Percentiles rank a stretch among this genome's conserved stretches.
Conservation (phyloP, 2,888 invertebrate genomes). For the Danaus chrysippus region DNA sequence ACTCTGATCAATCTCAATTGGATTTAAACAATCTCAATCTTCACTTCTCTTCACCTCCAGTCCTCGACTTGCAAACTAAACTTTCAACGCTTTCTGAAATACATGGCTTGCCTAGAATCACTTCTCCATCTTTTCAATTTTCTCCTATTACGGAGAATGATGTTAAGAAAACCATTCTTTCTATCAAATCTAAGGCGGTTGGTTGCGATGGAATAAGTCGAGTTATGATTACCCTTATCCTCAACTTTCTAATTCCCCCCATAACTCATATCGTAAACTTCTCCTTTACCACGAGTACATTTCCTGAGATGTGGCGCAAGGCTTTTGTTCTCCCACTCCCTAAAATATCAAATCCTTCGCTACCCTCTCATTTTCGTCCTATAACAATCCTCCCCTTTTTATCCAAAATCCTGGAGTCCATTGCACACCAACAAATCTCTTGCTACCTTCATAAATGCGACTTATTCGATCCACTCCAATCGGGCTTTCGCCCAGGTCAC, state of each 20-base stretch:
- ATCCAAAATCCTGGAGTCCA: slow-evolving; percentile 6
- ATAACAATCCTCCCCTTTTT: slow-evolving; percentile 1
- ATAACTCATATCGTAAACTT: too few relatives aligned
- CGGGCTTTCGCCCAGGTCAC: too few relatives aligned
- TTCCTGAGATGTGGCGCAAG: slow-evolving; percentile 4
- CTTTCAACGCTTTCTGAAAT: too few relatives aligned
- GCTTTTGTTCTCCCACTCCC: slow-evolving; percentile 11
- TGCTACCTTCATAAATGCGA: too few relatives aligned
- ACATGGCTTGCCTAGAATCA: too few relatives aligned
- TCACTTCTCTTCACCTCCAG: slow-evolving; percentile 10
- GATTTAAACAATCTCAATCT: slow-evolving; percentile 8
- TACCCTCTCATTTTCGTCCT: not conserved
- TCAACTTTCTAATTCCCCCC: too few relatives aligned
- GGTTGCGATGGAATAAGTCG: not conserved
- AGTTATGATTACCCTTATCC: too few relatives aligned
- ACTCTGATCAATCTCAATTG: not conserved
- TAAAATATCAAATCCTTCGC: slow-evolving; percentile 10
- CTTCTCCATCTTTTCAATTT: too few relatives aligned
- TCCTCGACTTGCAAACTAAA: too few relatives aligned
- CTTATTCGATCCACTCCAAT: too few relatives aligned
- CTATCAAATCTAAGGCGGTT: not conserved
- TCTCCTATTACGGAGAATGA: too few relatives aligned
- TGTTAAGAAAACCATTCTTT: not conserved
- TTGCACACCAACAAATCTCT: slow-evolving; percentile 7
- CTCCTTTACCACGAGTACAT: too few relatives aligned